A percentile compares a stretch with the other conserved stretches of the same genome.
phyloP scores from a whole-genome alignment of 2,888 invertebrate genomes.

The Pandemis corylana region DNA sequence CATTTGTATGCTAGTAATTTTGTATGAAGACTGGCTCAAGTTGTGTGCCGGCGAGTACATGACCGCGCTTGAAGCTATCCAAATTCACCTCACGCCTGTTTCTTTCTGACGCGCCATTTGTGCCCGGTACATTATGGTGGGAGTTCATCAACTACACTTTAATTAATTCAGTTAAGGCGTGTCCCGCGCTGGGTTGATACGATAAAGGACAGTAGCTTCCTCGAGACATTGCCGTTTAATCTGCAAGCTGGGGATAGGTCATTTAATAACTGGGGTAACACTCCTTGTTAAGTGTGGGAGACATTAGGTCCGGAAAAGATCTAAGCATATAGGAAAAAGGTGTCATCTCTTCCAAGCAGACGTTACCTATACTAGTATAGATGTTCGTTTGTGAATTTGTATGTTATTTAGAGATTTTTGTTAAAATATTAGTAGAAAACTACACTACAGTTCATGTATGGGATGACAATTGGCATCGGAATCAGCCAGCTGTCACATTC shows the following conservation, averaged over 20 bases:
- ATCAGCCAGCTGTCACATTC: too few species aligned
- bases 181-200: not conserved
- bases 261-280: not conserved
- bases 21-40: too few species aligned
- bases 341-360: not conserved
- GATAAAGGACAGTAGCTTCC: constrained; percentile 2
- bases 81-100: not conserved
- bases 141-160: not conserved
- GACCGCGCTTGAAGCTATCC: not conserved
- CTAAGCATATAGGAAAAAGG: not conserved
- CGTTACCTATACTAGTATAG: not conserved
- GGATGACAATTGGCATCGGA: too few species aligned
- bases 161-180: constrained; percentile 8
- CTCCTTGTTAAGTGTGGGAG: not conserved
- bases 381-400: too few species aligned
- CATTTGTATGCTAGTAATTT: too few species aligned
- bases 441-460: too few species aligned
- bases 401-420: too few species aligned
- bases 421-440: too few species aligned
- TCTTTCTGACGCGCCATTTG: not conserved
- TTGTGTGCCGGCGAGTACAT: too few species aligned
- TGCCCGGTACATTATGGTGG: not conserved
- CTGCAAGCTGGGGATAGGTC: not conserved
- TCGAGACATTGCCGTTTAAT: not conserved
- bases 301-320: not conserved